These are phyloP conservation scores for Schizotus pectinicornis DNA, from an alignment of 2,888 invertebrate species.

Conservation along the genomic window DNA sequence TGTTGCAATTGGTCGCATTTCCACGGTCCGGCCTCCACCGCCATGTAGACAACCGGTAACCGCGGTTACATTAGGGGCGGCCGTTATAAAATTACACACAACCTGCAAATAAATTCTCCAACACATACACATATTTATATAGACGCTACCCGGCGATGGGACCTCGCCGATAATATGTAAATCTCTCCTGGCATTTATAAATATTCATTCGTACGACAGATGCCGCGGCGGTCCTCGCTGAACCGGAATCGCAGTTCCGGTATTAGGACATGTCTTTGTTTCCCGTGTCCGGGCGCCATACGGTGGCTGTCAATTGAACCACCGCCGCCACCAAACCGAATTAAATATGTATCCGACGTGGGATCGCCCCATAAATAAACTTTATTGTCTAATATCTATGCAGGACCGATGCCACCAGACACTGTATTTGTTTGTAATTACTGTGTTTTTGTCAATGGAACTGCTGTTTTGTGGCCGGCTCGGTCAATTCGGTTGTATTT, in stretches of 20 bases:
- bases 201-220: slow-evolving; percentile 54
- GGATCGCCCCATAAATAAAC: slow-evolving; percentile 47
- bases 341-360: slow-evolving; percentile 51
- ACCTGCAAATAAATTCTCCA: slow-evolving; percentile 46
- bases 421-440: slow-evolving; percentile 45
- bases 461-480: slow-evolving; percentile 34
- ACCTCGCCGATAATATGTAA: slow-evolving; percentile 53
- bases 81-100: slow-evolving; percentile 42
- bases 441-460: slow-evolving; percentile 38
- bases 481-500: not conserved
- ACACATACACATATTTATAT: slow-evolving; percentile 21
- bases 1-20: no score
- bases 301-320: slow-evolving; percentile 51
- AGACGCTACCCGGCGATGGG: slow-evolving; percentile 35
- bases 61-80: slow-evolving; percentile 10
- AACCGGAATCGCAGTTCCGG: slow-evolving; percentile 60
- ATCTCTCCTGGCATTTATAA: slow-evolving; percentile 48
- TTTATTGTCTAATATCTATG: slow-evolving; percentile 46
- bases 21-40: not conserved
- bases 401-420: slow-evolving; percentile 38
- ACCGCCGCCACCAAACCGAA: slow-evolving; percentile 28
- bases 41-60: not conserved
- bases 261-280: slow-evolving; percentile 52
- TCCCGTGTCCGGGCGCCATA: slow-evolving; percentile 49
- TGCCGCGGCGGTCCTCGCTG: slow-evolving; percentile 49